Evolutionary conservation across 2,888 invertebrate species (phyloP), one percentile per base, ranked within the genome.

Genomic region (Drosophila barbarae): DNA sequence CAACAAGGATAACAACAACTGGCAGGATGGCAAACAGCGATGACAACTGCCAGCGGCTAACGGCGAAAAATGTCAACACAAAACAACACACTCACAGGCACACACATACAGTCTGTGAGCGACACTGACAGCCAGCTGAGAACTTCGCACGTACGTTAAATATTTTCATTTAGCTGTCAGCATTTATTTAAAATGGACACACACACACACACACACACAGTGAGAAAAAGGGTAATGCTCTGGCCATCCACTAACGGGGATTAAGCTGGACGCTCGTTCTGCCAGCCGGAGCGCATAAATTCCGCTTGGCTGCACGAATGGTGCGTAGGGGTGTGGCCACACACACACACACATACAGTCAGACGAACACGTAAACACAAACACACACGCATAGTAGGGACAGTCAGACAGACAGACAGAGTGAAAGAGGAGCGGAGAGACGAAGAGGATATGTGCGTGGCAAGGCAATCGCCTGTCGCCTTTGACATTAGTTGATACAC

Each of bases 161-260:
- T 81, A 84, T 81, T 78, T 79, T 81, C 78, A 72, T 81, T 81
- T 78, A 60, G 73, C 78, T 78, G 84, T 84, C 79, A 78, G 82
- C 76, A 72, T 73, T 79, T 76, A 71, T 84, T 82, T 69, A 73
- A 78, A 79, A 77, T 65, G 71, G 52, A 69, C 81, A 69, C 63
- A 69, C 63, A 57, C 35, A 26, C 26, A 38, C 63, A 69, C 81
- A 69, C 63, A 69, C 63, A 57, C 35, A 26, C 26, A 38, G 10
- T 7, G 32, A 49, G 55, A 49, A 18, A 56, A 41, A 56, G 55
- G 54, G 52, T 68, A 52, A 51, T 18, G 34, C 26, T 50, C 34
- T 51, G 41, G 21, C 28, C 46, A 54, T 44, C 26, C 26, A 39
- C 35, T 10, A 23, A 15, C 8, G 34, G 54, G 55, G 53, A 53